Percentiles rank a stretch among this genome's conserved stretches.
These are phyloP conservation scores for Mastacembelus armatus DNA, from an alignment of 2,797 vertebrate genomes.

Conservation along the genomic window DNA sequence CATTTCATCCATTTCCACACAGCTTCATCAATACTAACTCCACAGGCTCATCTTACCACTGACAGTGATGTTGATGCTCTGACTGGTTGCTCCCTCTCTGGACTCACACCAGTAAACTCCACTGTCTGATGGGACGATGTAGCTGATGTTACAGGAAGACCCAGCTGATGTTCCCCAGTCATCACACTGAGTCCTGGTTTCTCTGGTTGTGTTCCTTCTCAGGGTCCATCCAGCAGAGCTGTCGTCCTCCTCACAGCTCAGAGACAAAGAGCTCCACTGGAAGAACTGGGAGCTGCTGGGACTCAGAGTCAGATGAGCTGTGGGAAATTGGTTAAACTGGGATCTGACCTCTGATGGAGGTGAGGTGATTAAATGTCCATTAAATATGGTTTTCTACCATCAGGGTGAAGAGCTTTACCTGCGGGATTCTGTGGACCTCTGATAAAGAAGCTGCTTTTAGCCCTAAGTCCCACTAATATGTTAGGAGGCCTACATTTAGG, in stretches of 20 bases:
- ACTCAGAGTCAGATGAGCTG: slow-evolving; percentile 1
- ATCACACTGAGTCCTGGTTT: neutral
- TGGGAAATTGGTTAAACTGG: neutral
- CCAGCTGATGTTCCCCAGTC: neutral
- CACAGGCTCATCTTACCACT: no score
- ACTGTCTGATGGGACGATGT: neutral
- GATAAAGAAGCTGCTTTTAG: no score
- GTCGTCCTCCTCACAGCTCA: neutral
- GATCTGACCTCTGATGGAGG: neutral
- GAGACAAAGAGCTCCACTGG: neutral
- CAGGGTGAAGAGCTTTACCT: no score
- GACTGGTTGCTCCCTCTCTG: no score
- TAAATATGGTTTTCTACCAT: no score
- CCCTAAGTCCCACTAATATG: no score
- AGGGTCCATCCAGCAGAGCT: neutral
- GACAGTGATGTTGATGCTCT: no score
- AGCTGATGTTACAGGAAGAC: neutral
- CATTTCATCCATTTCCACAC: no score
- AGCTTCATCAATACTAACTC: no score
- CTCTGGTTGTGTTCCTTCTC: neutral
- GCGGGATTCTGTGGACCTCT: no score
- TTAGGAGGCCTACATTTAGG: no score
- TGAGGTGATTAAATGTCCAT: neutral
- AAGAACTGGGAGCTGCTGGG: slow-evolving; percentile 2
- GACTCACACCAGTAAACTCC: no score